Base-by-base conservation (phyloP, 2,113 vertebrate genomes). In the Poeciliopsis retropinna region DNA sequence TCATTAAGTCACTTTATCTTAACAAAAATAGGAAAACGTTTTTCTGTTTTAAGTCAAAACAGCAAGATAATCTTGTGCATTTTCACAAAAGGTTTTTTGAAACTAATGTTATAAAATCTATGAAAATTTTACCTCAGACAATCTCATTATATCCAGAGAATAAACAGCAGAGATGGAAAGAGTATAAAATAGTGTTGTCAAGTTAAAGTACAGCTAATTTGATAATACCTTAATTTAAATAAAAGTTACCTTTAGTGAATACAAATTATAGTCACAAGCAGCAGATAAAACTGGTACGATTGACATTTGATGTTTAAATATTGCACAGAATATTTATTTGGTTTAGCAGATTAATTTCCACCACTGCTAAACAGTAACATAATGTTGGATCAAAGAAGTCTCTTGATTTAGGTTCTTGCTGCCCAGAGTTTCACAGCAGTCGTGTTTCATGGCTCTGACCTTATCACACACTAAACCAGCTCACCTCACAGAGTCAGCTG, bases 381-480 rank as follows among this genome's bases (percentile, higher is more conserved):
- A 12, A 63, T 41, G 27, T 31, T 31, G 30, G 30, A 31, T 31
- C 30, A 31, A 31, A 31, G 4, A 31, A 31, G 30, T 31, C 27
- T 32, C 64, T 76, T 79, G 73, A 25, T 77, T 70, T 72, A 79
- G 80, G 81, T 80, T 78, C 67, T 61, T 29, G 5, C 30, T 30
- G 61, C 44, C 75, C 75, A 14, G 71, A 73, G 75, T 85, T 88
- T 87, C 76, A 81, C 28, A 71, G 67, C 85, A 9, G 47, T 74
- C 32, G 86, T 79, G 44, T 86, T 90, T 89, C 88, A 87, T 86
- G 75, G 75, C 70, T 76, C 69, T 85, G 86, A 91, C 85, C 88
- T 89, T 84, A 88, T 91, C 86, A 88, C 57, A 72, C 84, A 81
- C 85, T 60, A 79, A 75, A 80, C 77, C 1, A 39, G 80, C 64